These are phyloP conservation scores for Acanthaster planci DNA, from an alignment of 35 echinoderm and acorn worm genomes.

Conservation along the genomic window DNA sequence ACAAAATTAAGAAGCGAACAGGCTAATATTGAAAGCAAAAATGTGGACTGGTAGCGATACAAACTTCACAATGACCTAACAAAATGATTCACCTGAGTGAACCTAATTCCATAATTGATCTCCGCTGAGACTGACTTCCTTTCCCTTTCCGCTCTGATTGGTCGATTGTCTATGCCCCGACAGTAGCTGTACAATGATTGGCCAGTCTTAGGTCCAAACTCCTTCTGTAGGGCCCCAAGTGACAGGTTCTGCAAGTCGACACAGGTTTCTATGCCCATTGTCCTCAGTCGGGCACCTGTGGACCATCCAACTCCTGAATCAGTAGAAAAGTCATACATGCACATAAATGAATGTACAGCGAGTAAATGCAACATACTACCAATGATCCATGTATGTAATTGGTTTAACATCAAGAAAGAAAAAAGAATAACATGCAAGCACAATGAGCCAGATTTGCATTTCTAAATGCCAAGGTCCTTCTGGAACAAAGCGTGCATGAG, in stretches of 20 bases:
- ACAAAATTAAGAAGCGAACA: too few relatives aligned
- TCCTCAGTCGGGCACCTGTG: slow-evolving; percentile 39
- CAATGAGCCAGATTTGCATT: too few relatives aligned
- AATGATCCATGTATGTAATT: too few relatives aligned
- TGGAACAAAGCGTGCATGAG: too few relatives aligned
- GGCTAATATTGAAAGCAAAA: too few relatives aligned
- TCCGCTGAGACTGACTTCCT: slow-evolving; percentile 95
- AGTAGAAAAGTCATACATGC: too few relatives aligned
- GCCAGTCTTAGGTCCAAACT: slow-evolving; percentile 98
- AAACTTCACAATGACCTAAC: not conserved
- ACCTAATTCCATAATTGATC: slow-evolving; percentile 95
- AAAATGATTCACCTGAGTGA: slow-evolving; percentile 67
- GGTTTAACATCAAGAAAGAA: too few relatives aligned
- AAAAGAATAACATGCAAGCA: too few relatives aligned
- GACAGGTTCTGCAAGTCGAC: slow-evolving; percentile 70
- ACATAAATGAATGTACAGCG: too few relatives aligned
- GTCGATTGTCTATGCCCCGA: slow-evolving; percentile 75
- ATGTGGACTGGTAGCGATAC: too few relatives aligned
- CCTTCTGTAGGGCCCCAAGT: slow-evolving; percentile 70
- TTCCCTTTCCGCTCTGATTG: slow-evolving; percentile 75
- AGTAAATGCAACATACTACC: too few relatives aligned
- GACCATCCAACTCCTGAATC: slow-evolving; percentile 89
- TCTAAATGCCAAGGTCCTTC: too few relatives aligned
- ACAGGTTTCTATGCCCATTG: slow-evolving; percentile 63
- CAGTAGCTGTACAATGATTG: slow-evolving; percentile 74